Evolutionary conservation across 2,797 vertebrate species (phyloP), one percentile per base, ranked within the genome.

Genomic region (Rhynchonycteris naso): DNA sequence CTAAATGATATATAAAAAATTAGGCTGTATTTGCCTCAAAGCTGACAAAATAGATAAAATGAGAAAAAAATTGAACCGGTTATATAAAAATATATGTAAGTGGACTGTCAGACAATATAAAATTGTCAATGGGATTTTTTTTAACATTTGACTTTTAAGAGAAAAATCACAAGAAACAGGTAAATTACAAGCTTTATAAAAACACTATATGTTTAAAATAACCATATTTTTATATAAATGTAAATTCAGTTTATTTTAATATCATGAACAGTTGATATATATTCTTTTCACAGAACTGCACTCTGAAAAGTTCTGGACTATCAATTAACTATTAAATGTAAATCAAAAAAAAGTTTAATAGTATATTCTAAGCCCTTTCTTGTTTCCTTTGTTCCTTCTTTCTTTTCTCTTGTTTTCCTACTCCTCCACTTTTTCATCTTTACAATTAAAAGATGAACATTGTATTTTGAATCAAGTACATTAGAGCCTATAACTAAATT

Each of bases 281-380:
- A 9, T 59, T 43, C 68, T 89, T 93, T 74, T 26, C 71, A 47
- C 50, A 81, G 4, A 22, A 69, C 4, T 43, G 1, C 24, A 68
- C 66, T 85, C 52, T 69, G 33, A 38, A 79, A 88, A 85, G 24
- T 50, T 87, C 52, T 78, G 28, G 71, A 66, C n/a, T 35, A 92
- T 87, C 35, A 87, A 19, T 66, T 92, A 87, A 38, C 35, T 43
- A 47, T 43, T 96, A 92, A 88, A 33, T 92, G 54, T 66, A 6
- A 93, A n/a, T 11, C 14, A 85, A 21, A 11, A 81, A 82, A 30
- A 3, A 15, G 83, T 50, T 82, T 66, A 61, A 56, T 33, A 47
- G 6, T 58, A 15, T 19, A 72, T 71, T 88, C 63, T 81, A 84
- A 56, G 87, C 22, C 1, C 7, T 68, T 63, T 28, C 30, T 81